Base-by-base conservation (phyloP, 2,113 vertebrate species). In the Jaculus jaculus region DNA sequence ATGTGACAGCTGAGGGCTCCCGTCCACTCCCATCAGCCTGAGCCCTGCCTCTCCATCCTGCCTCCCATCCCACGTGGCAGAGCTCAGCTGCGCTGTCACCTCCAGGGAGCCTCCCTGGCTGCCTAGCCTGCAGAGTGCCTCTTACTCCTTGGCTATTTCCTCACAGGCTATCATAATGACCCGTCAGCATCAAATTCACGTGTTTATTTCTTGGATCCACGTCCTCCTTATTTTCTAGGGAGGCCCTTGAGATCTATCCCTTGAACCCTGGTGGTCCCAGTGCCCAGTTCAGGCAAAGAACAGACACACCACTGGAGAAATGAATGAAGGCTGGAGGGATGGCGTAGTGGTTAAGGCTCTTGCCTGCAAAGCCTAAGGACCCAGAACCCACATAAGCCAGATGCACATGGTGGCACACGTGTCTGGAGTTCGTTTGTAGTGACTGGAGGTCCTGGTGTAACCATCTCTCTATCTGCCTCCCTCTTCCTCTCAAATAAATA, bases 11-110 rank as follows among this genome's bases (percentile, higher is more conserved):
- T 6, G 20, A 77, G 82, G 16, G 34, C 63, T 58, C 60, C 63
- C 82, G 95, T 83, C 96, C 13, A 17, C 72, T 89, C 60, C 80
- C 47, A 58, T 94, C 89, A 95, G 65, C 2, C 0, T 28, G 83
- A 78, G 37, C n/a, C 71, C 24, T n/a, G 26, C 75, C 84, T 18
- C n/a, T 2, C n/a, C 1, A 1, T 2, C 37, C 21, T 9, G 82
- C 32, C 71, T 16, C 28, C 39, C 3, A 0, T 23, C 69, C 58
- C 34, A 9, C 60, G 61, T 39, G 7, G 17, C 71, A 11, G 17
- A 47, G 13, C 69, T 69, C 75, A 0, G 0, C 32, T 2, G 23
- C 58, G 60, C 34, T 51, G 88, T n/a, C 89, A 24, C 85, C 85
- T 92, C 69, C 21, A 7, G 81, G 92, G 87, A 80, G 84, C 28